Evolutionary conservation across 2,888 invertebrate genomes (phyloP).

Genomic region (Eremobia ochroleuca): DNA sequence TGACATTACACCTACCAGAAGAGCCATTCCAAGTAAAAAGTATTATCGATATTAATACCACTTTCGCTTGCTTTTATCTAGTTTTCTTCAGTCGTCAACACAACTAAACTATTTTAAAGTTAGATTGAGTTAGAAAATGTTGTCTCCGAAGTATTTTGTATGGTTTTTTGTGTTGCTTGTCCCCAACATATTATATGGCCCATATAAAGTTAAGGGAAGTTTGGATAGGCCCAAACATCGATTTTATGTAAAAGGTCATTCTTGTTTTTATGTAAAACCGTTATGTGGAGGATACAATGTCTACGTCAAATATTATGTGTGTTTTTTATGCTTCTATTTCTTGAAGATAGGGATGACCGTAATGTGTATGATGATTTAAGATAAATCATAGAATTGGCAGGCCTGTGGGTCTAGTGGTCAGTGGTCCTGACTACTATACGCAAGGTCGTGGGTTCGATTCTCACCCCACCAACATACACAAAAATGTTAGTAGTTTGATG

Average conservation of each 20-base stretch:
- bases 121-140: conserved; percentile 82
- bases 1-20: conserved; percentile 37
- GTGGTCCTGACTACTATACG: no score
- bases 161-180: conserved; percentile 71
- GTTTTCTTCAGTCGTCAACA: conserved; percentile 66
- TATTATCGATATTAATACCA: conserved; percentile 68
- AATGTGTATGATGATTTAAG: conserved; percentile 31
- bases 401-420: no score
- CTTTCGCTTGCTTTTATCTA: conserved; percentile 64
- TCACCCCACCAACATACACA: no score
- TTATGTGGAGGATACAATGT: conserved; percentile 45
- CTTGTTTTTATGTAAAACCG: conserved; percentile 55
- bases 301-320: conserved; percentile 50
- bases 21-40: conserved; percentile 57
- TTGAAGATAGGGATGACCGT: conserved; percentile 33
- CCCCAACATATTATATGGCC: conserved; percentile 49
- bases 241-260: conserved; percentile 59
- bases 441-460: no score
- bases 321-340: conserved; percentile 51
- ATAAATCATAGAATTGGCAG: no score
- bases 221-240: conserved; percentile 52
- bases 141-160: conserved; percentile 72
- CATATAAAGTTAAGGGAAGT: conserved; percentile 56
- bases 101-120: conserved; percentile 82
- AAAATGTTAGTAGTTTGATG: no score